Base-by-base conservation (phyloP, 2,888 invertebrate species). In the Leucania comma region DNA sequence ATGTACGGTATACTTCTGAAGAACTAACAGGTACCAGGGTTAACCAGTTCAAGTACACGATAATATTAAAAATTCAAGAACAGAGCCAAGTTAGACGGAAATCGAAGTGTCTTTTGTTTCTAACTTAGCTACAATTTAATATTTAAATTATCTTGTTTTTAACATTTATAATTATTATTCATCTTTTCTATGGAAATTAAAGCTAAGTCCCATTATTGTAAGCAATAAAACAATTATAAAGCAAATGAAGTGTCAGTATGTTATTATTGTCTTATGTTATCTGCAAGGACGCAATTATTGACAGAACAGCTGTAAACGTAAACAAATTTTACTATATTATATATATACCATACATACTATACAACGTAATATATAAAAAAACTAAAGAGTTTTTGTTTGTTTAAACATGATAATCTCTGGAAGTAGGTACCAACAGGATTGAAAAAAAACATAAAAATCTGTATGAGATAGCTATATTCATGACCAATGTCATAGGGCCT, bases 151-250 rank as follows among this genome's bases (percentile, higher is more conserved):
- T 29, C n/a, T 14, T 22, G 2, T 75, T 14, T 61, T 51, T 22
- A 32, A 26, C 35, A 53, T 35, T 51, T 29, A 65, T 48, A 48
- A 48, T 57, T 24, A 66, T 57, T 24, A 63, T 61, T 69, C 42
- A 54, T 56, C 56, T 42, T 12, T 32, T 32, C 12, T 61, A 63
- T 57, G 46, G 17, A 42, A 60, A 61, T 64, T 57, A 57, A 57
- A 68, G 53, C 46, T 32, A 54, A 58, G 8, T 63, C 22, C 54
- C 46, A 35, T 60, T 46, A 64, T 61, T n/a, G 46, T 42, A 38
- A 61, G 70, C 35, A 70, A 75, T 64, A 46, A 62, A 70, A 75
- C 57, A 58, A 61, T 65, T 53, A 75, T 70, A 64, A 78, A 63
- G 64, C 51, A 53, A 63, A 42, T 12, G 60, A 60, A 50, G 22